Conservation (phyloP, 1,140 invertebrate species). For the Anadara kagoshimensis region DNA sequence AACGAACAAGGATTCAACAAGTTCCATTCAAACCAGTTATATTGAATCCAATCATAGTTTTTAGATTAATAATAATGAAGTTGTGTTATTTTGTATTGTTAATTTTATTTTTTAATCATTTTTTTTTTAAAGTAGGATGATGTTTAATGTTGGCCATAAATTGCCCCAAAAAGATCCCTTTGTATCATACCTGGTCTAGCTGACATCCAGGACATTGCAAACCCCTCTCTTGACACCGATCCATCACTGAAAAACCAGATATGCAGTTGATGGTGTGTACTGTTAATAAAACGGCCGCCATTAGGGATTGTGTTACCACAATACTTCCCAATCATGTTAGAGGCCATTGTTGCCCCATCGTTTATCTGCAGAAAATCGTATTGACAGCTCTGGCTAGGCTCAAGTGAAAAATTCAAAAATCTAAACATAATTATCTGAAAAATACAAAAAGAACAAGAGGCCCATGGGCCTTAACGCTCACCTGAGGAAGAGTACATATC, state of each 20-base stretch:
- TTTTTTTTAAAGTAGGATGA: too few species aligned
- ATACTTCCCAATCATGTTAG: conserved; percentile 80
- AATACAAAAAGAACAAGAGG: not conserved
- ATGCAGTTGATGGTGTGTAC: conserved; percentile 80
- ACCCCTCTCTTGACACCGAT: conserved; percentile 56
- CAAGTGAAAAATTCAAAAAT: conserved; percentile 78
- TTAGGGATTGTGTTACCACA: conserved; percentile 83
- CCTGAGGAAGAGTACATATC: too few species aligned
- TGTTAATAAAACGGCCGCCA: conserved; percentile 71
- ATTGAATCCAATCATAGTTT: too few species aligned
- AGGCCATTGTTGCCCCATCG: conserved; percentile 80
- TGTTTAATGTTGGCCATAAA: too few species aligned
- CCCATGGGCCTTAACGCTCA: too few species aligned
- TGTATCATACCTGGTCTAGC: conserved; percentile 67
- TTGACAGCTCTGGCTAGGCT: conserved; percentile 66
- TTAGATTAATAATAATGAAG: too few species aligned
- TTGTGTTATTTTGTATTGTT: too few species aligned
- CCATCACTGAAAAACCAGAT: conserved; percentile 68
- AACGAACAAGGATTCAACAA: too few species aligned
- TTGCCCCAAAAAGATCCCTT: not conserved
- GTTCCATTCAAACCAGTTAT: too few species aligned
- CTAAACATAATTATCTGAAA: conserved; percentile 68
- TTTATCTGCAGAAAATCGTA: conserved; percentile 74
- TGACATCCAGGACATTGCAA: conserved; percentile 76
- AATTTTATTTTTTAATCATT: too few species aligned